Evolutionary conservation across 2,888 invertebrate genomes (phyloP).

Genomic region (Caenorhabditis angaria): DNA sequence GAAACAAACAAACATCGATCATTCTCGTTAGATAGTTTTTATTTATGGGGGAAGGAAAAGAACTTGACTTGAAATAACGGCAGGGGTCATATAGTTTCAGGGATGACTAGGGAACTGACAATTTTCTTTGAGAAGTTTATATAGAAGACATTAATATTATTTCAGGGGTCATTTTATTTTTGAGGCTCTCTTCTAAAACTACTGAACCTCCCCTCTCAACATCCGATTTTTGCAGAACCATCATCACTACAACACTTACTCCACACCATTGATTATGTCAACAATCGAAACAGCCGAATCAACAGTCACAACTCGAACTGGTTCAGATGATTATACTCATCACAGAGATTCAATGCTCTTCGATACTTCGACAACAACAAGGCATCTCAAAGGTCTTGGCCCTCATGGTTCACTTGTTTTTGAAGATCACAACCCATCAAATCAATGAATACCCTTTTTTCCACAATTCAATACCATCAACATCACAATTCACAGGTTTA

Average conservation of each 20-base stretch:
- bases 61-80: background rate
- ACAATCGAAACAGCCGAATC: conserved; percentile 56
- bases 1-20: background rate
- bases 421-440: conserved; percentile 44
- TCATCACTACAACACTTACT: conserved; percentile 51
- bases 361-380: conserved; percentile 37
- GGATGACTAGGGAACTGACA: too few species aligned
- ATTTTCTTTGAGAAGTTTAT: too few species aligned
- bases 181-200: too few species aligned
- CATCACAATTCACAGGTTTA: background rate
- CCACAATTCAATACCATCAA: too few species aligned
- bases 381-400: conserved; percentile 53
- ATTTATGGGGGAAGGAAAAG: background rate
- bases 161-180: too few species aligned
- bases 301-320: conserved; percentile 56
- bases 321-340: conserved; percentile 40
- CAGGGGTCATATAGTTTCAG: too few species aligned
- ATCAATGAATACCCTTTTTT: background rate
- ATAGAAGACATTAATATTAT: too few species aligned
- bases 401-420: conserved; percentile 53
- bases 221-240: conserved; percentile 20
- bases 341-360: conserved; percentile 41
- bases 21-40: background rate
- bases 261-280: conserved; percentile 54
- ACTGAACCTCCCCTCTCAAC: too few species aligned